phyloP scores from a whole-genome alignment of 2,888 invertebrate genomes.

The Nebria brevicollis region DNA sequence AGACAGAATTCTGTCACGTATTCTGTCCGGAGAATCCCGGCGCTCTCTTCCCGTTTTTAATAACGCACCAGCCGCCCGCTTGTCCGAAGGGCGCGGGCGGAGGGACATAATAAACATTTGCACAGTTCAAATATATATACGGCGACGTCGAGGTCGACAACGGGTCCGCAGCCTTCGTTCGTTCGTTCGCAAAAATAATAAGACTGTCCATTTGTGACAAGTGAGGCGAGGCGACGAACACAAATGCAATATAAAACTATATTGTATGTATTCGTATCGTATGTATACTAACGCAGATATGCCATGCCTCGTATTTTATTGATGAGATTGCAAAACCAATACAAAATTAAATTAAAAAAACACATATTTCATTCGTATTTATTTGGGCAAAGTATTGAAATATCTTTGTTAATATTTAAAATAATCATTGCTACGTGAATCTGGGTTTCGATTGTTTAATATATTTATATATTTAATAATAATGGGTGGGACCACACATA shows the following conservation, averaged over 20 bases:
- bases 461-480: no score
- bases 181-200: slow-evolving; percentile 39
- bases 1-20: slow-evolving; percentile 46
- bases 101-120: slow-evolving; percentile 43
- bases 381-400: no score
- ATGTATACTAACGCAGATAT: slow-evolving; percentile 21
- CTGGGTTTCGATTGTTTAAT: no score
- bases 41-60: slow-evolving; percentile 43
- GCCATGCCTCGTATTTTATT: slow-evolving; percentile 12
- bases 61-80: slow-evolving; percentile 29
- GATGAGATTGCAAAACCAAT: neutral
- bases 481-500: no score
- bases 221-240: slow-evolving; percentile 11
- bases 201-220: slow-evolving; percentile 45
- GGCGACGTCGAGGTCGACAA: neutral
- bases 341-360: neutral
- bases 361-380: no score
- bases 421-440: no score
- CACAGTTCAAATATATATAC: slow-evolving; percentile 32
- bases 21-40: slow-evolving; percentile 35
- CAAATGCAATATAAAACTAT: slow-evolving; percentile 45
- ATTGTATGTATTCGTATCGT: neutral
- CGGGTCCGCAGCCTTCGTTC: neutral
- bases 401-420: no score
- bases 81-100: slow-evolving; percentile 2